Percentiles rank a stretch among this genome's conserved stretches.
phyloP scores from a whole-genome alignment of 2,888 invertebrate species.

The Polylopha cassiicola region DNA sequence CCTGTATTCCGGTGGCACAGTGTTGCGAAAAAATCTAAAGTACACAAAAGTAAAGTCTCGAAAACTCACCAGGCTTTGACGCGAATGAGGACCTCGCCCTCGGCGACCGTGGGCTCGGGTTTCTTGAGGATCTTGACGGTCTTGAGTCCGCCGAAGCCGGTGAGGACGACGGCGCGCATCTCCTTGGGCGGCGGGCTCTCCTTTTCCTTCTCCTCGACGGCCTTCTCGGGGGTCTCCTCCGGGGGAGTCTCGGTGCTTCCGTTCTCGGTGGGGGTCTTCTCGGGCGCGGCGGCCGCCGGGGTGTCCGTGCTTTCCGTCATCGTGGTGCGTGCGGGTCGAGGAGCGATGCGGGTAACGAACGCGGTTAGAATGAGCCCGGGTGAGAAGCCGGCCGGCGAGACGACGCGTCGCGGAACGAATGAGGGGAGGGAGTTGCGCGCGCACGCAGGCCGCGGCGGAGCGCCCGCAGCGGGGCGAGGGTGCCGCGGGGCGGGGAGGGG shows the following conservation, averaged over 20 bases:
- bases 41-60: slow-evolving; percentile 23
- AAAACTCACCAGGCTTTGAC: slow-evolving; percentile 90
- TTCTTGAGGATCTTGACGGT: slow-evolving; percentile 89
- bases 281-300: slow-evolving; percentile 71
- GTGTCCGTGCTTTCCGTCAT: slow-evolving; percentile 76
- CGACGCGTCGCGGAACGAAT: slow-evolving; percentile 74
- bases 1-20: slow-evolving; percentile 17
- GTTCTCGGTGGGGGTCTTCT: slow-evolving; percentile 76
- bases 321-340: slow-evolving; percentile 40
- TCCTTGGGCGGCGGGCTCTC: slow-evolving; percentile 82
- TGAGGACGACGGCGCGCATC: slow-evolving; percentile 90
- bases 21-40: slow-evolving; percentile 22
- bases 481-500: slow-evolving; percentile 34
- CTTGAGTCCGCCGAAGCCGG: slow-evolving; percentile 91
- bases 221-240: slow-evolving; percentile 73
- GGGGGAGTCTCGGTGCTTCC: slow-evolving; percentile 67
- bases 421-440: slow-evolving; percentile 68
- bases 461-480: slow-evolving; percentile 29
- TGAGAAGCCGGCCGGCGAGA: slow-evolving; percentile 63
- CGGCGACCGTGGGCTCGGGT: slow-evolving; percentile 83
- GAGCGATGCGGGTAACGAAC: slow-evolving; percentile 56
- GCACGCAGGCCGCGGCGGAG: slow-evolving; percentile 42
- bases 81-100: slow-evolving; percentile 88
- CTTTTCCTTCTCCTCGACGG: slow-evolving; percentile 75
- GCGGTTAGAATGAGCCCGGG: slow-evolving; percentile 60